phyloP scores from a whole-genome alignment of 2,113 vertebrate genomes.

The Heteronetta atricapilla region DNA sequence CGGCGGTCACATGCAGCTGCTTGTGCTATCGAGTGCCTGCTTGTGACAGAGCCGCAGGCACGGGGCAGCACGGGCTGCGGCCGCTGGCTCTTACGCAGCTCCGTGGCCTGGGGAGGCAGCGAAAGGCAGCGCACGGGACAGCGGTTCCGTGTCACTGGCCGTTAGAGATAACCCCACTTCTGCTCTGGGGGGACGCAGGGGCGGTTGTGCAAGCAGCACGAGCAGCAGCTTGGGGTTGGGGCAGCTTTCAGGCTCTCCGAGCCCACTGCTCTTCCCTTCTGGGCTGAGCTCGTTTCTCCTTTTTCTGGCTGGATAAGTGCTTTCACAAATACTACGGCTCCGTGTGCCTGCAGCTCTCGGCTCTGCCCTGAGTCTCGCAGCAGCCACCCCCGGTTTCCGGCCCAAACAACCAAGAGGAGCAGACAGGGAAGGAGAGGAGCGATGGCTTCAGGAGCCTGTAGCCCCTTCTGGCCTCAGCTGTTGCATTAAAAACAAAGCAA shows the following conservation, averaged over 20 bases:
- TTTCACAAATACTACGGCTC: neutral
- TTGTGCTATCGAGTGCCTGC: neutral
- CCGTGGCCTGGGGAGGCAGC: neutral
- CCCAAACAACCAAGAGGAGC: accelerated
- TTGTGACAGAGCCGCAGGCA: accelerated
- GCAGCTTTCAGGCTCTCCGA: neutral
- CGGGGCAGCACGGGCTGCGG: neutral
- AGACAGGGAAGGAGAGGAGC: accelerated
- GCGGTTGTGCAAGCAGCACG: neutral
- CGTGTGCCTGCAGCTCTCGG: neutral
- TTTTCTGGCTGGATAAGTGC: neutral
- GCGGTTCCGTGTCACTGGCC: neutral
- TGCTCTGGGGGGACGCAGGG: accelerated
- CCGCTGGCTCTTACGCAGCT: neutral
- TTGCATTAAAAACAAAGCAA: neutral
- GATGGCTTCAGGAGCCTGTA: neutral
- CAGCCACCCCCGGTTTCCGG: neutral
- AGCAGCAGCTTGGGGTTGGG: accelerated
- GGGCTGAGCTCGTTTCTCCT: neutral
- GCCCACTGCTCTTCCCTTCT: neutral
- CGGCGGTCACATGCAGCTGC: neutral
- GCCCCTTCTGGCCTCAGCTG: neutral
- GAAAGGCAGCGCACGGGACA: accelerated
- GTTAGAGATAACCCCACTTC: accelerated
- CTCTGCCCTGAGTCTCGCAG: neutral